These are phyloP conservation scores for Halictus quadricinctus DNA, from an alignment of 2,888 invertebrate species.

Conservation along the genomic window DNA sequence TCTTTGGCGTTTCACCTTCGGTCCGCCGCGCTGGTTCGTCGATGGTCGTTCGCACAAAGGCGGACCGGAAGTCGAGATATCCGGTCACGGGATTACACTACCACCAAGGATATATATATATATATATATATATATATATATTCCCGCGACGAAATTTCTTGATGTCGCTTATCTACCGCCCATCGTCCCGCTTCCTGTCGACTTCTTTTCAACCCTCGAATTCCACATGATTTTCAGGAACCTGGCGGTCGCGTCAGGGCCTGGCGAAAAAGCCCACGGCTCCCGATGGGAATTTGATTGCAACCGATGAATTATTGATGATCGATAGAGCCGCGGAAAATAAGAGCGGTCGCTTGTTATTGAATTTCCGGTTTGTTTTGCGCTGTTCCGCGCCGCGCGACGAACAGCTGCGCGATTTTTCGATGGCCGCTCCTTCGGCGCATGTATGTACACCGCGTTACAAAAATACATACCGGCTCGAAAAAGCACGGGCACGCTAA, in stretches of 20 bases:
- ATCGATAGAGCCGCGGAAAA: conserved; percentile 33
- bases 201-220: conserved; percentile 5
- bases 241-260: neutral
- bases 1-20: conserved; percentile 46
- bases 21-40: conserved; percentile 34
- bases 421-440: neutral
- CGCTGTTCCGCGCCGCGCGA: neutral
- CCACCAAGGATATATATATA: conserved; percentile 52
- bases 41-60: conserved; percentile 56
- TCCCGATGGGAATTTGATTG: conserved; percentile 48
- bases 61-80: conserved; percentile 52
- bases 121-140: conserved; percentile 27
- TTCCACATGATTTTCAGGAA: neutral
- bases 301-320: conserved; percentile 52
- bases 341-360: conserved; percentile 35
- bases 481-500: no score
- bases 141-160: conserved; percentile 46
- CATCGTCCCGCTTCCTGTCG: conserved; percentile 14
- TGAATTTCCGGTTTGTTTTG: conserved; percentile 25
- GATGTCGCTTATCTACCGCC: conserved; percentile 22
- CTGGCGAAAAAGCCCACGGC: conserved; percentile 20
- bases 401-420: conserved; percentile 7
- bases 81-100: conserved; percentile 53
- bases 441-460: neutral
- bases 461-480: neutral